phyloP scores from a whole-genome alignment of 2,888 invertebrate species.

The Pocota personata region DNA sequence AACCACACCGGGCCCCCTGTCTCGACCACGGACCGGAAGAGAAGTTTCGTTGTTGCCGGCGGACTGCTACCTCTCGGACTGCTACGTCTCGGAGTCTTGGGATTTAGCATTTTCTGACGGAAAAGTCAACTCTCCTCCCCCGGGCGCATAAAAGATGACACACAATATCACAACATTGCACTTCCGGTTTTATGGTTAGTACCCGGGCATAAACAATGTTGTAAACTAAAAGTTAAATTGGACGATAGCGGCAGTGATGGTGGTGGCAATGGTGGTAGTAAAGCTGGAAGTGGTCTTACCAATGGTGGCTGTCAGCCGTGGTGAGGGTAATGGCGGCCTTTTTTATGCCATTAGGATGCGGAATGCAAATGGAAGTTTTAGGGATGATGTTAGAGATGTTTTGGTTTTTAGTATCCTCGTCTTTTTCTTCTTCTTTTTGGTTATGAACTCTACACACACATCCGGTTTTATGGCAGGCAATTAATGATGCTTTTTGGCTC shows the following conservation, averaged over 20 bases:
- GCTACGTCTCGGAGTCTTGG: conserved; percentile 46
- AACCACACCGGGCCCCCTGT: conserved; percentile 4
- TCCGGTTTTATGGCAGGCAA: conserved; percentile 39
- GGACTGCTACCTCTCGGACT: not conserved
- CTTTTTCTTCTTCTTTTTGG: not conserved
- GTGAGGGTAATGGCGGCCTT: conserved; percentile 18
- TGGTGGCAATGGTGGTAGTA: conserved; percentile 1
- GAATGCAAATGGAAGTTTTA: conserved; percentile 46
- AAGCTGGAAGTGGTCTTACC: conserved; percentile 26
- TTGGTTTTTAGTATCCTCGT: conserved; percentile 6
- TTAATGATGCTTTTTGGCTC: conserved; percentile 52
- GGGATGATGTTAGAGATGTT: conserved; percentile 19
- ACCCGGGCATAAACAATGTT: conserved; percentile 69
- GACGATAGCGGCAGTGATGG: conserved; percentile 45
- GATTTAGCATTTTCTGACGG: conserved; percentile 65
- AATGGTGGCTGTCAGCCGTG: not conserved
- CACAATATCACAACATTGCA: conserved; percentile 72
- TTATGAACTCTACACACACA: not conserved
- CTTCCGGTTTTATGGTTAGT: conserved; percentile 70
- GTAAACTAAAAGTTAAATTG: conserved; percentile 72
- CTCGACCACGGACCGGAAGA: conserved; percentile 65
- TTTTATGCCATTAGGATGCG: conserved; percentile 46
- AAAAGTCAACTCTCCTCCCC: conserved; percentile 34
- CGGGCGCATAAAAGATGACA: conserved; percentile 64
- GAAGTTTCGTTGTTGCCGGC: conserved; percentile 21